Conservation (phyloP, 1,140 invertebrate species). For the Tetramorium simillimum region DNA sequence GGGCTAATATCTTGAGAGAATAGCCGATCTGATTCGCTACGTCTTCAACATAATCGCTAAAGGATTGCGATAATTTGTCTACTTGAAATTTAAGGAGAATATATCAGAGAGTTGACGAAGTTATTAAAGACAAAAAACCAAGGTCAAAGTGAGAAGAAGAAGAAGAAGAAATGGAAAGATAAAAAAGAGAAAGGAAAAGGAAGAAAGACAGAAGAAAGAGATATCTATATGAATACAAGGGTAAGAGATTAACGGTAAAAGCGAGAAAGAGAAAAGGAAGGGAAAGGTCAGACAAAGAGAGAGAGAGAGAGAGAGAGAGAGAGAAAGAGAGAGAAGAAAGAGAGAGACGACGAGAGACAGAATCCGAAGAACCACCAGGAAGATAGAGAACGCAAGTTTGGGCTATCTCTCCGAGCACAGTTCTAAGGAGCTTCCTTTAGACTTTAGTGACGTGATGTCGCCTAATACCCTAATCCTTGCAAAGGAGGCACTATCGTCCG, state of each 20-base stretch:
- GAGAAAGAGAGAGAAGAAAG: not conserved
- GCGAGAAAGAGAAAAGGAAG: not conserved
- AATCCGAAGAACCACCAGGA: slow-evolving; percentile 62
- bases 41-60: slow-evolving; percentile 76
- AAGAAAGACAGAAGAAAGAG: not conserved
- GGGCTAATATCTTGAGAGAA: not conserved
- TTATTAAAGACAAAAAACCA: not conserved
- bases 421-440: slow-evolving; percentile 84
- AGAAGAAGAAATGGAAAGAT: not conserved
- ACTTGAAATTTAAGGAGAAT: slow-evolving; percentile 79
- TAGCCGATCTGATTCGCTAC: not conserved
- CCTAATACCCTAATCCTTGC: slow-evolving; percentile 85
- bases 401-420: slow-evolving; percentile 83
- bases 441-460: slow-evolving; percentile 85
- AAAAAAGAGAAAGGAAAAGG: too few species aligned
- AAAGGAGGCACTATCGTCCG: slow-evolving; percentile 78
- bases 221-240: too few species aligned
- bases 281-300: not conserved
- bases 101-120: slow-evolving; percentile 5
- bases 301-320: slow-evolving; percentile 5
- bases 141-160: slow-evolving; percentile 23
- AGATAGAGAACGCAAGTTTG: slow-evolving; percentile 80
- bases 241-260: too few species aligned
- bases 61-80: slow-evolving; percentile 81
- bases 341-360: not conserved